Conservation (phyloP, 1,140 invertebrate species). For the Nebria ingens region DNA sequence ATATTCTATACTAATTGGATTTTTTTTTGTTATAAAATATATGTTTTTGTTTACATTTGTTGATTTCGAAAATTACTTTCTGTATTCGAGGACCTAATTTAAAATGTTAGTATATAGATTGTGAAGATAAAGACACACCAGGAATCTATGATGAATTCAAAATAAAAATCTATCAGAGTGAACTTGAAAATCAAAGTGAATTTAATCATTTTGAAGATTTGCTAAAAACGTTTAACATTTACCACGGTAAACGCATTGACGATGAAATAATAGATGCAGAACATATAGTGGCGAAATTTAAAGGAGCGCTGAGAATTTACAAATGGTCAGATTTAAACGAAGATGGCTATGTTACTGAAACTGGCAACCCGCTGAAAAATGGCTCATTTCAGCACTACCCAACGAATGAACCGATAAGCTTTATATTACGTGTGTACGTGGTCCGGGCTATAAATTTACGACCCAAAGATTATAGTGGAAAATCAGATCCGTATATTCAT, state of each 20-base stretch:
- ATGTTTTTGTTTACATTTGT: constrained; percentile 6
- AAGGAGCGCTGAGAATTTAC: constrained; percentile 43
- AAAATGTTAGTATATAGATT: no score
- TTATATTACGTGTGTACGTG: constrained; percentile 68
- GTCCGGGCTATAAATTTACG: constrained; percentile 57
- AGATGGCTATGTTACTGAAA: constrained; percentile 36
- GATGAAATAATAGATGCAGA: constrained; percentile 50
- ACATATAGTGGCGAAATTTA: constrained; percentile 37
- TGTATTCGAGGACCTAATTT: no score
- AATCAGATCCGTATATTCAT: constrained; percentile 69
- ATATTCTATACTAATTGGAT: no score
- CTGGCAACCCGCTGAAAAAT: constrained; percentile 34
- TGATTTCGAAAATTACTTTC: constrained; percentile 18
- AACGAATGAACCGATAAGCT: constrained; percentile 52
- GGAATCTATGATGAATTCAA: constrained; percentile 24
- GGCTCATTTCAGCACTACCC: constrained; percentile 54
- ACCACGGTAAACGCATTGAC: constrained; percentile 57
- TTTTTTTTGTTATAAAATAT: constrained; percentile 3
- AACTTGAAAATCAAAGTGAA: constrained; percentile 65
- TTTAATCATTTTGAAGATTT: constrained; percentile 69
- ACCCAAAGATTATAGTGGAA: constrained; percentile 60
- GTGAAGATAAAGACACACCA: no score
- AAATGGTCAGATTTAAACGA: constrained; percentile 40
- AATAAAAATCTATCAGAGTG: constrained; percentile 65
- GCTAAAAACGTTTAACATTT: constrained; percentile 62